Evolutionary conservation across 2,888 invertebrate species (phyloP).

Genomic region (Lithophane semibrunnea): DNA sequence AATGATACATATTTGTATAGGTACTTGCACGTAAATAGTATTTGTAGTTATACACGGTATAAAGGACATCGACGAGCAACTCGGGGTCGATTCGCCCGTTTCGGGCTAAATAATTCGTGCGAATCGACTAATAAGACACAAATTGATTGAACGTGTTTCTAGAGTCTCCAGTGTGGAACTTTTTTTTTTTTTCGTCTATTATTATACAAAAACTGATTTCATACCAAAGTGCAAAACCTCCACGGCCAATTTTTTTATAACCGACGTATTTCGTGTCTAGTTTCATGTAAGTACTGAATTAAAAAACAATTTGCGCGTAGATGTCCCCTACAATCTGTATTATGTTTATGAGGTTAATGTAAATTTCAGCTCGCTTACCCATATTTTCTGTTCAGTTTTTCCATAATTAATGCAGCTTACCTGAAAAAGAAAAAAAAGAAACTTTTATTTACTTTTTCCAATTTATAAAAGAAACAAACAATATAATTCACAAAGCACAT

Average conservation of each 20-base stretch:
- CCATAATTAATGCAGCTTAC: slow-evolving; percentile 19
- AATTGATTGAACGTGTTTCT: too few relatives aligned
- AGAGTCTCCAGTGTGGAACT: too few relatives aligned
- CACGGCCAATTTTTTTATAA: background rate
- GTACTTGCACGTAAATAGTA: background rate
- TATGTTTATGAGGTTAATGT: background rate
- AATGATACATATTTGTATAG: background rate
- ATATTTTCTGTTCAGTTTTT: background rate
- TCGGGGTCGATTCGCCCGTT: too few relatives aligned
- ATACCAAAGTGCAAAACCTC: too few relatives aligned
- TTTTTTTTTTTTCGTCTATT: too few relatives aligned
- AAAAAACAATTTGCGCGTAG: background rate
- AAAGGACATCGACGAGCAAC: background rate
- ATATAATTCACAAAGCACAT: background rate
- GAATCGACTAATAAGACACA: too few relatives aligned
- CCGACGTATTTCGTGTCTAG: too few relatives aligned
- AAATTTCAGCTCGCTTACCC: slow-evolving; percentile 15
- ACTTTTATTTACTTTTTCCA: background rate
- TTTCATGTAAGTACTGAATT: background rate
- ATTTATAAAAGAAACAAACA: background rate
- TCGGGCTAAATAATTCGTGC: too few relatives aligned
- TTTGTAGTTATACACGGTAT: background rate
- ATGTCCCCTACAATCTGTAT: background rate
- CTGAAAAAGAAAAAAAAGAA: slow-evolving; percentile 13
- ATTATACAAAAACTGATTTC: too few relatives aligned